Conservation (phyloP, 2,113 vertebrate genomes). For the Amazona guildingii region DNA sequence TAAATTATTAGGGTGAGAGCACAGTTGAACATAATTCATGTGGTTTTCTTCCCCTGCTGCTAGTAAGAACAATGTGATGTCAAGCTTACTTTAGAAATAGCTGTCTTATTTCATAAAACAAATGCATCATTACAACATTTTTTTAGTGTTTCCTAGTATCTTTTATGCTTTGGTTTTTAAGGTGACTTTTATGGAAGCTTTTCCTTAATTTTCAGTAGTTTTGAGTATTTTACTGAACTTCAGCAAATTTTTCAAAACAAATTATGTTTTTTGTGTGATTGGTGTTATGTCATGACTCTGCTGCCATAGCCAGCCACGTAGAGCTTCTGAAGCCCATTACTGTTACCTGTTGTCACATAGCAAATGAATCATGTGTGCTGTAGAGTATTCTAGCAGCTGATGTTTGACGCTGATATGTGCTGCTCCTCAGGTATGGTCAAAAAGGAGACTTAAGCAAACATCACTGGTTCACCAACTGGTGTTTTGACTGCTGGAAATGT, state of each 20-base stretch:
- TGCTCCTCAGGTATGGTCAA: background rate
- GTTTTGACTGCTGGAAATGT: background rate
- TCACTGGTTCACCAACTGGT: background rate
- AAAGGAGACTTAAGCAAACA: background rate
- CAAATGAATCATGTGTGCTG: fast-evolving
- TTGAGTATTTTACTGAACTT: background rate
- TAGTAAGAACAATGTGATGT: background rate
- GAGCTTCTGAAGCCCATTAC: background rate
- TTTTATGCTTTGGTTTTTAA: background rate
- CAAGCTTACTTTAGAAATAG: background rate
- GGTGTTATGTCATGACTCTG: background rate
- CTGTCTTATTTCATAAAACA: background rate
- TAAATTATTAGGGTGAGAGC: background rate
- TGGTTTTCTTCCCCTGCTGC: background rate
- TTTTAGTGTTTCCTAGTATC: background rate
- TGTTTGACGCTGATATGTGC: background rate
- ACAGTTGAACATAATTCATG: background rate
- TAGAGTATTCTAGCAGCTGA: background rate
- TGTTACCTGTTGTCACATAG: background rate
- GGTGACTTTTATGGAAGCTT: background rate
- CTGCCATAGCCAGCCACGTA: background rate
- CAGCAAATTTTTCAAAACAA: background rate
- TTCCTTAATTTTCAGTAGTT: background rate
- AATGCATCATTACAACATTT: background rate
- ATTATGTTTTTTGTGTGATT: background rate